Base-by-base conservation (phyloP, 2,797 vertebrate species). In the Craterocephalus amniculus region DNA sequence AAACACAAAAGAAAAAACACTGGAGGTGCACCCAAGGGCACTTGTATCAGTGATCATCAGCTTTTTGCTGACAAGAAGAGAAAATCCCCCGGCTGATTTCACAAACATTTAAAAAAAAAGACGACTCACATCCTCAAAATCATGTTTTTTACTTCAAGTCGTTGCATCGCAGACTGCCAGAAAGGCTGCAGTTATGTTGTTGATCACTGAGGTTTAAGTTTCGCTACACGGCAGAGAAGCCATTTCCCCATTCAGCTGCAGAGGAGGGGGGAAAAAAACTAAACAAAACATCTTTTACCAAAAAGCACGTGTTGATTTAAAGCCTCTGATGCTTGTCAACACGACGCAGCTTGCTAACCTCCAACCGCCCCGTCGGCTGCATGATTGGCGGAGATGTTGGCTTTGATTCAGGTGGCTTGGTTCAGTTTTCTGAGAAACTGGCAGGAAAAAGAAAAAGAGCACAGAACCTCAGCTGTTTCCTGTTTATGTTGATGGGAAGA, bases 391-490 rank as follows among this genome's bases (percentile, higher is more conserved):
- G 57, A 67, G 67, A 45, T 1, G 64, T 2, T 32, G 61, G 49
- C 63, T 69, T 55, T 0, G 12, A 54, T 72, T 79, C 74, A 27
- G 27, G 62, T 20, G 68, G 69, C 70, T 79, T 55, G 58, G 69
- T 80, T 72, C 34, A 2, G 59, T 64, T 86, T 91, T 83, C 90
- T 78, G 79, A 84, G 87, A 90, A 91, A 73, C 81, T 71, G 66
- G 88, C 81, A 86, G 86, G 80, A 90, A 89, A 79, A 67, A 65
- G 58, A 65, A 35, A 3, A 67, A 26, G 61, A 74, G 40, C 38
- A 48, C 58, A 52, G 7, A 56, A 18, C 67, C 71, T 91, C 91
- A 91, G 89, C 91, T 92, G 91, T 89, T 91, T 90, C 90, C 89
- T 91, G 89, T 88, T 89, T 76, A n/a, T 34, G 59, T 58, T 55